These are phyloP conservation scores for Amphilophus citrinellus DNA, from an alignment of 2,113 vertebrate genomes.

Conservation along the genomic window DNA sequence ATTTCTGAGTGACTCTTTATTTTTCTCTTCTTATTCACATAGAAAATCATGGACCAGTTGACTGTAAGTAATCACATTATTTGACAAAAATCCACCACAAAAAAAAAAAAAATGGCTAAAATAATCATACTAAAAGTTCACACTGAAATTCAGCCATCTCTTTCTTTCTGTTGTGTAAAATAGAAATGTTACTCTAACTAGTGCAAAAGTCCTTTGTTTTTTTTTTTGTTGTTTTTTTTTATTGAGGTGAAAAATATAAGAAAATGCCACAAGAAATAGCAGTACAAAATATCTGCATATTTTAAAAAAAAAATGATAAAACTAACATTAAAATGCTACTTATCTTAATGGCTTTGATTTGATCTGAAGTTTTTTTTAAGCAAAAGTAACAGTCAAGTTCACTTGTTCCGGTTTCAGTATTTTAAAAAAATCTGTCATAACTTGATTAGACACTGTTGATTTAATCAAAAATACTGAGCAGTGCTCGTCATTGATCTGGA, in stretches of 20 bases:
- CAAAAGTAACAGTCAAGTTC: not conserved
- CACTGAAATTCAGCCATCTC: not conserved
- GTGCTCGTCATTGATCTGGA: not conserved
- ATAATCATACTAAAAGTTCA: not conserved
- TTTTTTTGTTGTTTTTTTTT: not conserved
- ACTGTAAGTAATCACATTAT: slow-evolving; percentile 7
- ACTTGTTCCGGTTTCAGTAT: not conserved
- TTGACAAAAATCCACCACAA: slow-evolving; percentile 37
- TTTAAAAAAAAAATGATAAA: not conserved
- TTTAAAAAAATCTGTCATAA: not conserved
- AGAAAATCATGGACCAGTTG: slow-evolving; percentile 32
- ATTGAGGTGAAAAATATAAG: not conserved
- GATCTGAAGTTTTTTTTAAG: slow-evolving; percentile 8
- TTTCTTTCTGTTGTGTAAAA: not conserved
- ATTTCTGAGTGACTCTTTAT: slow-evolving; percentile 19
- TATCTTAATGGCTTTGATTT: slow-evolving; percentile 15
- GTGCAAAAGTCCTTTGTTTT: slow-evolving; percentile 16
- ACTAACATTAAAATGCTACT: not conserved
- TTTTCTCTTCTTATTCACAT: not conserved
- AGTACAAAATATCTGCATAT: not conserved
- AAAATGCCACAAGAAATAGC: not conserved
- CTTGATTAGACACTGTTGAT: slow-evolving; percentile 15
- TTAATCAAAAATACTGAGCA: slow-evolving; percentile 33
- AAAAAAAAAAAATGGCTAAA: slow-evolving; percentile 1
- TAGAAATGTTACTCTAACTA: not conserved